These are phyloP conservation scores for Neoarius graeffei DNA, from an alignment of 2,113 vertebrate genomes.

Conservation along the genomic window DNA sequence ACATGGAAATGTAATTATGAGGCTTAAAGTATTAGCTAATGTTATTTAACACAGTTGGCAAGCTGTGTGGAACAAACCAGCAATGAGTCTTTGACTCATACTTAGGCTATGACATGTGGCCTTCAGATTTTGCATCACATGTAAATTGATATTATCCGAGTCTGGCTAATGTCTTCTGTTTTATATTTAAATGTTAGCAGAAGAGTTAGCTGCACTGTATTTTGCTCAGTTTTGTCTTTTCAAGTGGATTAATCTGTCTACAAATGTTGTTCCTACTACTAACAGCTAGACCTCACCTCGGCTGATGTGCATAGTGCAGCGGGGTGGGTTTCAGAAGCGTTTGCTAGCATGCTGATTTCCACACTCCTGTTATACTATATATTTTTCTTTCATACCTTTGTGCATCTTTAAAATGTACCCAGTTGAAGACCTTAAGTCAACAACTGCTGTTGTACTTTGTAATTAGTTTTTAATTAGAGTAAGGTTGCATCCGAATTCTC, in stretches of 20 bases:
- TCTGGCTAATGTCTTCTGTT: not conserved
- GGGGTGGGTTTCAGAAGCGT: not conserved
- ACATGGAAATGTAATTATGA: not conserved
- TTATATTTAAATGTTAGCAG: not conserved
- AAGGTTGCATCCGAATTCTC: too few relatives aligned
- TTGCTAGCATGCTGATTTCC: not conserved
- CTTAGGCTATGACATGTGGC: not conserved
- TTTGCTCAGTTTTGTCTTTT: not conserved
- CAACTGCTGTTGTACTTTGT: not conserved
- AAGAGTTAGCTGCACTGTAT: not conserved
- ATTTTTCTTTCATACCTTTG: not conserved
- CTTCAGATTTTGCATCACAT: not conserved
- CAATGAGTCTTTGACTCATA: not conserved
- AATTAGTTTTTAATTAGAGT: not conserved
- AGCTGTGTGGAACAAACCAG: not conserved
- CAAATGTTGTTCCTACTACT: not conserved
- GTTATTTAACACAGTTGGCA: too few relatives aligned
- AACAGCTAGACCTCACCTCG: not conserved
- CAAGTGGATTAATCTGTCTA: not conserved
- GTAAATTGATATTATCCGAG: not conserved
- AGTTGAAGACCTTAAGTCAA: not conserved
- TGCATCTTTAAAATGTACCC: not conserved
- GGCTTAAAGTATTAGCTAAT: not conserved
- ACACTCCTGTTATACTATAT: not conserved
- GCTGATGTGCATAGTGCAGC: not conserved